A percentile compares a stretch with the other conserved stretches of the same genome.
phyloP scores from a whole-genome alignment of 2,797 vertebrate genomes.

The Pempheris klunzingeri region DNA sequence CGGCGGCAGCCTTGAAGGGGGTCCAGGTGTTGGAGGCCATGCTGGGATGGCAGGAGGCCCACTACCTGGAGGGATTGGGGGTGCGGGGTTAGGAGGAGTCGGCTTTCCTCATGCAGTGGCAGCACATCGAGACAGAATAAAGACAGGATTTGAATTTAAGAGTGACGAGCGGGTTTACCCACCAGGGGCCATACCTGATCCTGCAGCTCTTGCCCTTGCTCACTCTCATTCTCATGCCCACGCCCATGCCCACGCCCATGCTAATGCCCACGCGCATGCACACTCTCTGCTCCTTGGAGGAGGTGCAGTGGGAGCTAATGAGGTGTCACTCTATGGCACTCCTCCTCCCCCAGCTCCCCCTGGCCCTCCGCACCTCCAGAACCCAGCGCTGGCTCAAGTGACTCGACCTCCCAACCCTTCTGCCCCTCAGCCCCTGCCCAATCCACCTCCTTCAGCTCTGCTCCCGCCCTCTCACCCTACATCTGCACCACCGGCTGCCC shows the following conservation, averaged over 20 bases:
- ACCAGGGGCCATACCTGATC: conserved; percentile 84
- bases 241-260: conserved; percentile 64
- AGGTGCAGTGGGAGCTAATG: conserved; percentile 77
- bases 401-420: conserved; percentile 86
- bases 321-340: conserved; percentile 87
- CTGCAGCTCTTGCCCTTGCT: conserved; percentile 84
- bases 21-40: conserved; percentile 80
- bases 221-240: conserved; percentile 82
- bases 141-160: conserved; percentile 97
- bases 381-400: conserved; percentile 78
- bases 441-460: conserved; percentile 83
- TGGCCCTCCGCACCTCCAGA: conserved; percentile 81
- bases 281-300: conserved; percentile 86
- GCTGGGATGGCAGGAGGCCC: conserved; percentile 80
- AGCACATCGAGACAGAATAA: conserved; percentile 92
- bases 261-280: conserved; percentile 77
- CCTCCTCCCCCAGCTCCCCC: conserved; percentile 81
- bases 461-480: conserved; percentile 80
- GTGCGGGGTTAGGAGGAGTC: conserved; percentile 87
- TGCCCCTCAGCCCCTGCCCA: conserved; percentile 87
- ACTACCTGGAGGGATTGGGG: conserved; percentile 82
- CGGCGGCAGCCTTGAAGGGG: conserved; percentile 93
- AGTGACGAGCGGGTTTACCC: conserved; percentile 90
- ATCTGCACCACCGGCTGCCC: conserved; percentile 82
- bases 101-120: conserved; percentile 88